Evolutionary conservation across 2,797 vertebrate species (phyloP).

Genomic region (Xenopus petersii): DNA sequence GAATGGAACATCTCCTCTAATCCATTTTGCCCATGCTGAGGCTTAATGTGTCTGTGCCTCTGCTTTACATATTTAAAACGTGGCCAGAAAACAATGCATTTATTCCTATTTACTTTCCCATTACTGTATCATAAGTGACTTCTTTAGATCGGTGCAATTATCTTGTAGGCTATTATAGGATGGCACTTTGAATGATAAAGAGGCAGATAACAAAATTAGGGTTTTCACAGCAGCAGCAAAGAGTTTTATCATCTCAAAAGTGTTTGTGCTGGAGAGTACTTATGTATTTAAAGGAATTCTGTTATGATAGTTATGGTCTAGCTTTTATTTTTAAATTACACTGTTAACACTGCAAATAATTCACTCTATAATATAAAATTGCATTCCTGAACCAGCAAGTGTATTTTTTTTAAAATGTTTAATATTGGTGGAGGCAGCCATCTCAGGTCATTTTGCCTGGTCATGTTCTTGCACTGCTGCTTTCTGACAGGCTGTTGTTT

Average conservation of each 20-base stretch:
- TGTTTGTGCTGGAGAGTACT: background rate
- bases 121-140: conserved; percentile 6
- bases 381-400: too few relatives aligned
- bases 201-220: background rate
- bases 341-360: too few relatives aligned
- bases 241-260: background rate
- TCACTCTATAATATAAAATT: too few relatives aligned
- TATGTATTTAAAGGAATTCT: background rate
- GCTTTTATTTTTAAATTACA: too few relatives aligned
- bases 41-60: background rate
- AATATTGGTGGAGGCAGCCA: too few relatives aligned
- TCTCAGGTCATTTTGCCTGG: too few relatives aligned
- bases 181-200: background rate
- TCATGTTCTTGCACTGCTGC: too few relatives aligned
- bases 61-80: background rate
- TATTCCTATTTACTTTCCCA: background rate
- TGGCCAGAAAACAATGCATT: background rate
- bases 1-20: background rate
- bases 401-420: too few relatives aligned
- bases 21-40: background rate
- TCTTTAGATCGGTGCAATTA: conserved; percentile 1
- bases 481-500: too few relatives aligned
- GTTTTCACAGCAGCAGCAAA: background rate
- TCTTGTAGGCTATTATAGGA: background rate
- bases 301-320: too few relatives aligned